Evolutionary conservation across 35 echinoderm and acorn worm genomes (phyloP).

Genomic region (Diadema setosum): DNA sequence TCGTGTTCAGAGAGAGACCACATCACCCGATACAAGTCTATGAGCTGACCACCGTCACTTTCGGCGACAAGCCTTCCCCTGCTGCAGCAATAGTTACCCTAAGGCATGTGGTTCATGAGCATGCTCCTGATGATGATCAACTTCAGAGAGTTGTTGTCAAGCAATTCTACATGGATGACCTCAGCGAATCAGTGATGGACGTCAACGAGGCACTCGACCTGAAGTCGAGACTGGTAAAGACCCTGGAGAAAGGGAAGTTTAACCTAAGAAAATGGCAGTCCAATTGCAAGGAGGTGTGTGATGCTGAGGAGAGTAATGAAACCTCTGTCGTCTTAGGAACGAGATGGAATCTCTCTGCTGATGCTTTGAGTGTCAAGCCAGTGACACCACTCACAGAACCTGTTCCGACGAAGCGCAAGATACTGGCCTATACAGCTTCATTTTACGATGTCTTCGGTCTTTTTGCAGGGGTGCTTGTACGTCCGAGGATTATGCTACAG

Average conservation of each 20-base stretch:
- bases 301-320: conserved; percentile 27
- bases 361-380: neutral
- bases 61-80: conserved; percentile 56
- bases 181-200: conserved; percentile 55
- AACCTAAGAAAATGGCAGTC: conserved; percentile 74
- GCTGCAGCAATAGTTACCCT: conserved; percentile 63
- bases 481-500: conserved; percentile 58
- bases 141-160: conserved; percentile 48
- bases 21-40: conserved; percentile 74
- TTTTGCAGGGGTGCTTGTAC: conserved; percentile 29
- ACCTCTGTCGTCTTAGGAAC: conserved; percentile 38
- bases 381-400: neutral
- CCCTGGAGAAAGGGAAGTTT: conserved; percentile 61
- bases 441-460: conserved; percentile 75
- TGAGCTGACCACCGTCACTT: conserved; percentile 8
- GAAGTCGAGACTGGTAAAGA: conserved; percentile 60
- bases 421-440: conserved; percentile 58
- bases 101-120: conserved; percentile 54
- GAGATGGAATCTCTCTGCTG: conserved; percentile 29
- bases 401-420: conserved; percentile 52
- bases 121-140: conserved; percentile 47
- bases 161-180: too few species aligned
- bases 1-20: conserved; percentile 63
- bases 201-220: conserved; percentile 28
- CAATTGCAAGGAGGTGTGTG: conserved; percentile 23